phyloP scores from a whole-genome alignment of 2,113 vertebrate genomes.

The Silurus asotus region DNA sequence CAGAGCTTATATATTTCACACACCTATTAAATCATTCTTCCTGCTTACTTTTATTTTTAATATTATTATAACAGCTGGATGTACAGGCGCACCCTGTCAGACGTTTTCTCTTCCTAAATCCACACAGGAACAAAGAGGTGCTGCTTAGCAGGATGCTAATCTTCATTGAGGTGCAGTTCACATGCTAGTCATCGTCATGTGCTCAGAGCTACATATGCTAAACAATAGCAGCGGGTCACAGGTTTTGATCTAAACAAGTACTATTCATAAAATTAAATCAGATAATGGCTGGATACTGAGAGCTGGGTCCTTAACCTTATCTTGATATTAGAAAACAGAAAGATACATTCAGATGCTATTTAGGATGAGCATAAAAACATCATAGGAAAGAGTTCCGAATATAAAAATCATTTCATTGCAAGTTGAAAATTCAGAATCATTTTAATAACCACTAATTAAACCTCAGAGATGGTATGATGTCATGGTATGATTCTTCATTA shows the following conservation, averaged over 20 bases:
- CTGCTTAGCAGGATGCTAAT: not conserved
- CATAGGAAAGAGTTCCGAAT: not conserved
- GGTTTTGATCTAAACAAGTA: not conserved
- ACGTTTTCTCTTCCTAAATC: conserved; percentile 28
- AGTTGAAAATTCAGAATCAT: not conserved
- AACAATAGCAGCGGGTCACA: not conserved
- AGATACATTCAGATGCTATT: not conserved
- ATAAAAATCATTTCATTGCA: not conserved
- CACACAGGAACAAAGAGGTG: conserved; percentile 14
- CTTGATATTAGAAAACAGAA: not conserved
- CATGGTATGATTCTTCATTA: not conserved
- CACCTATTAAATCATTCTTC: conserved; percentile 21
- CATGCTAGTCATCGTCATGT: not conserved
- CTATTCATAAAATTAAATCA: not conserved
- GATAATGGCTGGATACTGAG: not conserved
- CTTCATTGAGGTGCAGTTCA: not conserved
- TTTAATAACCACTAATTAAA: not conserved
- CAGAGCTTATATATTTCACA: conserved; percentile 18
- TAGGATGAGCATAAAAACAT: not conserved
- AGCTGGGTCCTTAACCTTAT: not conserved
- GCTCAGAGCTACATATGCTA: not conserved
- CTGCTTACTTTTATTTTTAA: conserved; percentile 31
- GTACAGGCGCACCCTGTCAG: conserved; percentile 8
- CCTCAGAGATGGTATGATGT: not conserved
- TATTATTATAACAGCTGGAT: conserved; percentile 29